Conservation (phyloP, 1,140 invertebrate species). For the Aphelinus atriplicis region DNA sequence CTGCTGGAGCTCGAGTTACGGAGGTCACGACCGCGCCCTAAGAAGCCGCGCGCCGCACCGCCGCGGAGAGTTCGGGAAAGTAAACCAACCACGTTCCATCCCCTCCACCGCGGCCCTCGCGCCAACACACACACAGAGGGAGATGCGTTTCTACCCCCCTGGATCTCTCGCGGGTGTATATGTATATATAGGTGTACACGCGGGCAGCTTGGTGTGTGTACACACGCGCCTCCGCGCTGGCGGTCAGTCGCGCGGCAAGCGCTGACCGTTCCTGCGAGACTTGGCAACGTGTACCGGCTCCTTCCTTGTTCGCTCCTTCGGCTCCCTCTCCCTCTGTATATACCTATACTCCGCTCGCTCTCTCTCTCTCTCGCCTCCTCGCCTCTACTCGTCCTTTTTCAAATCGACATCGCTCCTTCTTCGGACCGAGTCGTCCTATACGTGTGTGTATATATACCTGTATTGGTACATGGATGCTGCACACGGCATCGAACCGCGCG, state of each 20-base stretch:
- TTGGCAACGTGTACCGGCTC: slow-evolving; percentile 39
- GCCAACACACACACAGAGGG: slow-evolving; percentile 23
- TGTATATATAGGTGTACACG: not conserved
- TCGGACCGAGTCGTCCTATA: too few relatives aligned
- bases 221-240: too few relatives aligned
- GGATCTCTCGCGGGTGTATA: not conserved
- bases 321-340: slow-evolving; percentile 12
- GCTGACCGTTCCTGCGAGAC: slow-evolving; percentile 43
- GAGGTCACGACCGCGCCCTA: slow-evolving; percentile 63
- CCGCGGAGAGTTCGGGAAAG: slow-evolving; percentile 59
- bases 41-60: slow-evolving; percentile 47
- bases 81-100: slow-evolving; percentile 67
- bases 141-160: slow-evolving; percentile 20
- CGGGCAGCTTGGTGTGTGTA: too few relatives aligned
- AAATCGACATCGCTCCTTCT: slow-evolving; percentile 25
- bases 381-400: not conserved
- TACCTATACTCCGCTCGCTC: slow-evolving; percentile 7
- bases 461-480: too few relatives aligned
- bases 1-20: slow-evolving; percentile 14
- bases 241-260: not conserved
- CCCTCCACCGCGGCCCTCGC: slow-evolving; percentile 51
- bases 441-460: too few relatives aligned
- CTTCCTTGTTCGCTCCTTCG: slow-evolving; percentile 27
- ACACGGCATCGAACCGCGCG: too few relatives aligned
- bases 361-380: not conserved